phyloP scores from a whole-genome alignment of 1,140 invertebrate species.

The Metaphire vulgaris region DNA sequence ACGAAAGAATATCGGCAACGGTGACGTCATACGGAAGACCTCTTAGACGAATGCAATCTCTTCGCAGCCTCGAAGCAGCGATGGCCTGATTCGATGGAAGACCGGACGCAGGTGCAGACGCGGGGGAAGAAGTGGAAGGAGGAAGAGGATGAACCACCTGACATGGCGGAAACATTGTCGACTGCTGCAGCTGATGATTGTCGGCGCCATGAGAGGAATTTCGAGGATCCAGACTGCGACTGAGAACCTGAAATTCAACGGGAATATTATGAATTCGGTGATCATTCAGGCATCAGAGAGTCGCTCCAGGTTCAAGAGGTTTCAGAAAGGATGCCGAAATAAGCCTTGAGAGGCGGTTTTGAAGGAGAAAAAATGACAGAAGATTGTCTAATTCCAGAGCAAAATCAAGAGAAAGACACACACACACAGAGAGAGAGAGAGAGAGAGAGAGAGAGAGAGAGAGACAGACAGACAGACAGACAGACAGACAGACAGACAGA shows the following conservation, averaged over 20 bases:
- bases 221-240: constrained; percentile 74
- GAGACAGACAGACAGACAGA: too few species aligned
- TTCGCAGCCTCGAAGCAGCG: constrained; percentile 64
- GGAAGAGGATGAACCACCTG: background rate
- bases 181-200: constrained; percentile 1
- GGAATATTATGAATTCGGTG: constrained; percentile 32
- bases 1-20: constrained; percentile 93
- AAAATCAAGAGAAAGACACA: too few species aligned
- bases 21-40: constrained; percentile 89
- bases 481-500: too few species aligned
- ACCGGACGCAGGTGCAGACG: constrained; percentile 22
- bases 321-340: too few species aligned
- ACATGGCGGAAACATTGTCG: background rate
- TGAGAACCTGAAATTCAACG: constrained; percentile 82
- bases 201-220: constrained; percentile 35
- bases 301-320: too few species aligned
- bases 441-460: too few species aligned
- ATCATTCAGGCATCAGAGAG: too few species aligned
- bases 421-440: too few species aligned
- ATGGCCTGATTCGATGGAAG: constrained; percentile 2
- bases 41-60: constrained; percentile 85
- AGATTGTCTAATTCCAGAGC: too few species aligned
- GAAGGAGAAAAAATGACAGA: too few species aligned
- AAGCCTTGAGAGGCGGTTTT: too few species aligned
- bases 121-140: too few species aligned